Base-by-base conservation (phyloP, 53 echinoderm and acorn worm genomes). In the Holothuria leucospilota region DNA sequence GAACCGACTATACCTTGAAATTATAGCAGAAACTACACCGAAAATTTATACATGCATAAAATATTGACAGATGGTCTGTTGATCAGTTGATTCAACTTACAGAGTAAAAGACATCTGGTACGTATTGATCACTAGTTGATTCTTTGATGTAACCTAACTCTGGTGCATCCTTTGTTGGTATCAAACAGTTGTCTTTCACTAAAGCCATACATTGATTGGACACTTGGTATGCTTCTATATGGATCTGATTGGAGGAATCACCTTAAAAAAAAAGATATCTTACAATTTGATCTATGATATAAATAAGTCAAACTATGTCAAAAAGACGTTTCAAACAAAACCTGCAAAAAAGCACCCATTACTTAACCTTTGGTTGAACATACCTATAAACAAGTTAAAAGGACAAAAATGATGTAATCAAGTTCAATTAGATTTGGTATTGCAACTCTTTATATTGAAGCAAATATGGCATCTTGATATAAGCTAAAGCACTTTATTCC, bases 131-230 rank as follows among this genome's bases (percentile, higher is more conserved):
- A 82, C 90, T 93, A 20, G 95, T 93, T 15, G 98, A 97, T 68
- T 97, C 98, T 61, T 89, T 80, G 84, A 97, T 92, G 73, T 95
- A 99, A 70, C 99, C 99, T 2, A 99, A 82, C 87, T 99, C 99
- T 2, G 99, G 89, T 21, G 95, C 99, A 78, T 99, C 99, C 29
- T 87, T 95, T 18, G 99, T 99, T 60, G 98, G 98, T 62, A 98
- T 86, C 16, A 98, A 82, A 75, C 98, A 98, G 85, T 94, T 34
- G 72, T 98, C 98, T n/a, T 82, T 74, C 13, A 98, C 98, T 63
- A 98, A 81, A 39, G 98, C 94, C 98, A 98, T 98, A 73, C 98
- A 98, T 68, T 98, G 98, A 82, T 98, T 98, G 53, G 98, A 98
- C 24, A 98, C 98, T 74, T 98, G 98, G 88, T 98, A 98, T 2